These are phyloP conservation scores for Zaprionus vittiger DNA, from an alignment of 1,140 invertebrate species.

Conservation along the genomic window DNA sequence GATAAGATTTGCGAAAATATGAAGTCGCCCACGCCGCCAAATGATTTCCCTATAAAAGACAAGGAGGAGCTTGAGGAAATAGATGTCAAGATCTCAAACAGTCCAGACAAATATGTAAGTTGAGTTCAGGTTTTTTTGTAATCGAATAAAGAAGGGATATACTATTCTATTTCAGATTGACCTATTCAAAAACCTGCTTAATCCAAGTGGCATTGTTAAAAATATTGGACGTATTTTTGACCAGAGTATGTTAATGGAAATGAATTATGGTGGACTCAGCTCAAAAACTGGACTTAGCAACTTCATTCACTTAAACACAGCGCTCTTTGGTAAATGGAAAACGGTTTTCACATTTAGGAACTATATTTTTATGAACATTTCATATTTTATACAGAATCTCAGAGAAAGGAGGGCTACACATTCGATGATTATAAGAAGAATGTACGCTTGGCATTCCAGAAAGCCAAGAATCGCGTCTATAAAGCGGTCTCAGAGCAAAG, in stretches of 20 bases:
- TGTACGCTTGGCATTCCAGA: slow-evolving; percentile 34
- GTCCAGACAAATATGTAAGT: slow-evolving; percentile 38
- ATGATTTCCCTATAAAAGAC: slow-evolving; percentile 36
- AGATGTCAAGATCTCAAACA: slow-evolving; percentile 33
- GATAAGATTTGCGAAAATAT: slow-evolving; percentile 44
- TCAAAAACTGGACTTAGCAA: slow-evolving; percentile 29
- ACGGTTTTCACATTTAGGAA: not conserved
- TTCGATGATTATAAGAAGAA: slow-evolving; percentile 33
- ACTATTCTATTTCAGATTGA: slow-evolving; percentile 7
- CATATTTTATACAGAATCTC: slow-evolving; percentile 27
- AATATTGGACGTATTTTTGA: slow-evolving; percentile 37
- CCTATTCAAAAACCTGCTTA: slow-evolving; percentile 24
- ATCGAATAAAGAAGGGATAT: not conserved
- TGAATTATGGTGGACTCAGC: slow-evolving; percentile 36
- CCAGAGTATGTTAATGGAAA: slow-evolving; percentile 24
- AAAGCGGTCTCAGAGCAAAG: slow-evolving; percentile 22
- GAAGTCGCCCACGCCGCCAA: slow-evolving; percentile 10
- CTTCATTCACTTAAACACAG: slow-evolving; percentile 34
- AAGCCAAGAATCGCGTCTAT: slow-evolving; percentile 40
- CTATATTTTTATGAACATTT: not conserved
- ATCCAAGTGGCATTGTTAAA: slow-evolving; percentile 30
- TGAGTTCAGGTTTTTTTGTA: not conserved
- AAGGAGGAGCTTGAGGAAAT: slow-evolving; percentile 26
- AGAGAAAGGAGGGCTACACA: slow-evolving; percentile 30
- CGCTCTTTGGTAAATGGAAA: slow-evolving; percentile 39